Conservation (phyloP, 2,888 invertebrate genomes). For the Diaperis boleti region DNA sequence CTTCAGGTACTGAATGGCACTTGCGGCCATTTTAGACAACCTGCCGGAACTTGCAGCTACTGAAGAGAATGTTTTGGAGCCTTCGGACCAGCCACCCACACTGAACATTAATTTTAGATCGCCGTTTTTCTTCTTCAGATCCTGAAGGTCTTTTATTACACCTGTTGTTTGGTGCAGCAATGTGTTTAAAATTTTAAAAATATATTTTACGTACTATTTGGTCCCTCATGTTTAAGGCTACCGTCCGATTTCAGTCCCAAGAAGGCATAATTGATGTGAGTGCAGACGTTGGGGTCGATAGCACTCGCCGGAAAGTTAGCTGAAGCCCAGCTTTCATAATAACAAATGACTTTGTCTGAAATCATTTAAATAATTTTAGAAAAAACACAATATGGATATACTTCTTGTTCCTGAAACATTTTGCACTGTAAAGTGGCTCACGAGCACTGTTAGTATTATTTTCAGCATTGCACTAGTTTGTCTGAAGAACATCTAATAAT, state of each 20-base stretch:
- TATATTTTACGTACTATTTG: background rate
- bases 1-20: conserved; percentile 9
- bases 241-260: conserved; percentile 72
- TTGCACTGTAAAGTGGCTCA: background rate
- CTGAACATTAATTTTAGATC: conserved; percentile 31
- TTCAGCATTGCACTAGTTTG: background rate
- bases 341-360: conserved; percentile 16
- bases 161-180: conserved; percentile 4
- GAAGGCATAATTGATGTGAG: conserved; percentile 80
- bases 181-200: background rate
- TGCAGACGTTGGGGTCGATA: conserved; percentile 68
- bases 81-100: conserved; percentile 32
- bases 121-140: conserved; percentile 25
- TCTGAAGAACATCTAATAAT: background rate
- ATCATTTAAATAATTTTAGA: conserved; percentile 1
- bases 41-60: conserved; percentile 12
- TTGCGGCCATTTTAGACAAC: conserved; percentile 9
- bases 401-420: conserved; percentile 3
- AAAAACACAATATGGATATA: background rate
- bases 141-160: background rate
- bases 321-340: conserved; percentile 19
- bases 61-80: conserved; percentile 22
- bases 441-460: background rate
- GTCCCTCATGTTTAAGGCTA: conserved; percentile 57
- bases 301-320: background rate